Conservation (phyloP, 2,888 invertebrate genomes). For the Cremastinae sp. region DNA sequence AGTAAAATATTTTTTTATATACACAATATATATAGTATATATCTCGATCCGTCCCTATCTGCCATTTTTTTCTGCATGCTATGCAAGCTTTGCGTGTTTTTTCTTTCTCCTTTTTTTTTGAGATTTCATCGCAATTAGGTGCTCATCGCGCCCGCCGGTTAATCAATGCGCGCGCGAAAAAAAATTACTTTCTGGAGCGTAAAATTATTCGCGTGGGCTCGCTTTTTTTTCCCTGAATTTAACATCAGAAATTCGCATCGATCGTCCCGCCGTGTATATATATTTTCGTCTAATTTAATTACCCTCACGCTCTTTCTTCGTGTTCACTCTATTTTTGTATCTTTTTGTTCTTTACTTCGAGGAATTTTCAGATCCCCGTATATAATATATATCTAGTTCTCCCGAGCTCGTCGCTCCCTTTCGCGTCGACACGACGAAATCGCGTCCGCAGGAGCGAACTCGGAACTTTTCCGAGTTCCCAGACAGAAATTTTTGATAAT, state of each 20-base stretch:
- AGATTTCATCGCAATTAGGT: conserved; percentile 11
- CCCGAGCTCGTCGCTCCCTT: no score
- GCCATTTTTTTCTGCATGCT: not conserved
- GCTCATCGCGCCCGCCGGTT: not conserved
- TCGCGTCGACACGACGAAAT: no score
- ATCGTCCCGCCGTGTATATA: not conserved
- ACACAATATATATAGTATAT: no score
- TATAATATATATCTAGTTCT: no score
- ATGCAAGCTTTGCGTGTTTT: not conserved
- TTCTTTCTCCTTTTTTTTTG: not conserved
- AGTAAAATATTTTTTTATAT: conserved; percentile 29
- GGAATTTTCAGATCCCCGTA: not conserved
- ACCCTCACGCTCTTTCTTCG: no score
- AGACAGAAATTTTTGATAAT: no score
- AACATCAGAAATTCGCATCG: not conserved
- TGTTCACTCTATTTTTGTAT: no score
- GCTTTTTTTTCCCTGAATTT: not conserved
- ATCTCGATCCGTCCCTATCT: not conserved
- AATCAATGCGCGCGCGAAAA: not conserved
- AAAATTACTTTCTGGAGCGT: not conserved
- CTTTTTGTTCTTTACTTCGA: no score
- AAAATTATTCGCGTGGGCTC: not conserved
- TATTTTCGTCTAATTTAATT: no score
- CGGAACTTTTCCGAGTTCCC: no score
- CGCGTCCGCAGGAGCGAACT: no score